phyloP scores from a whole-genome alignment of 2,113 vertebrate genomes.

The Hippocampus abdominalis region DNA sequence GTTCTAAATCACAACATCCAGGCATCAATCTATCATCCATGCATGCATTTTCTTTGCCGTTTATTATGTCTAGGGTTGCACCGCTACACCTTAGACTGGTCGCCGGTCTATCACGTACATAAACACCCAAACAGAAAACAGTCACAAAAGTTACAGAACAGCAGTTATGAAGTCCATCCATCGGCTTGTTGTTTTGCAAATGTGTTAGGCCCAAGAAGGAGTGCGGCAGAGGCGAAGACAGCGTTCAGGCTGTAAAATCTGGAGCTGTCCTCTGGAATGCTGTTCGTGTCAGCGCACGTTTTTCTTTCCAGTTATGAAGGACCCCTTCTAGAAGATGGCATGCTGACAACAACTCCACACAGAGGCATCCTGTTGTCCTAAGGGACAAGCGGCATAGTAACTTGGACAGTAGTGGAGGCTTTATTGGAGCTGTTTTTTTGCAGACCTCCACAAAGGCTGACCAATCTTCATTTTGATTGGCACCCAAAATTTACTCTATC shows the following conservation, averaged over 20 bases:
- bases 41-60: background rate
- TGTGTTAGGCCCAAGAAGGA: slow-evolving; percentile 19
- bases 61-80: background rate
- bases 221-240: slow-evolving; percentile 43
- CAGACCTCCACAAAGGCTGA: background rate
- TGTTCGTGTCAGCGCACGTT: slow-evolving; percentile 70
- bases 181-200: slow-evolving; percentile 12
- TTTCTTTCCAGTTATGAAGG: slow-evolving; percentile 69
- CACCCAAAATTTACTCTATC: background rate
- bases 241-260: slow-evolving; percentile 57
- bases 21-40: background rate
- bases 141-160: background rate
- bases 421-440: background rate
- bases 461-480: background rate
- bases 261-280: slow-evolving; percentile 70
- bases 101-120: too few species aligned
- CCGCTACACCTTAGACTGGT: too few species aligned
- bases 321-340: slow-evolving; percentile 68
- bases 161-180: background rate
- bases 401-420: background rate
- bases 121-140: too few species aligned
- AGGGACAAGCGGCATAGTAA: background rate
- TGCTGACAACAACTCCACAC: slow-evolving; percentile 42
- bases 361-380: slow-evolving; percentile 27
- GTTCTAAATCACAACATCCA: background rate